Evolutionary conservation across 1,140 invertebrate genomes (phyloP), one percentile per base, ranked within the genome.

Genomic region (fruit fly (Drosophila melanogaster)): DNA sequence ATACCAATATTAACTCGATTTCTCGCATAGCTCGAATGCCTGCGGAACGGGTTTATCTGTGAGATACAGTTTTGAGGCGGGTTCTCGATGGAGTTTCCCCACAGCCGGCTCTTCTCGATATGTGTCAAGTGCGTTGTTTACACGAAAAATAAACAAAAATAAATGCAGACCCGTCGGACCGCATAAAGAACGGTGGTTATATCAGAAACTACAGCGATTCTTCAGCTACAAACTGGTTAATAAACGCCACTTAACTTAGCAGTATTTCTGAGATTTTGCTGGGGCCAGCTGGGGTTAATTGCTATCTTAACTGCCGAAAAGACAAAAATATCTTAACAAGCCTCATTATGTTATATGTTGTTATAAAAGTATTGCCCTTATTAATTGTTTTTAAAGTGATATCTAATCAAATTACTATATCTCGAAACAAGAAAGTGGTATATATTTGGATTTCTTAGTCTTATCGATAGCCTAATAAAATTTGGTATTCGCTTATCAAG

Each of bases 81-180:
- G 40, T 71, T 67, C 65, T 66, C 19, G 17, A 41, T 59, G 41
- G 61, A 84, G 44, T 51, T 78, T 61, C 24, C 41, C 33, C 51
- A 35, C 35, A 53, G 73, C 47, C 59, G 33, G n/a, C 19, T 43
- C 17, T 53, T 38, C 50, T 33, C 37, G 74, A 86, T 87, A 79
- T 86, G 84, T 86, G 83, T 89, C 83, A 86, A 87, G 83, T 76
- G 66, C 58, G 47, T 76, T 71, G 46, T 59, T 75, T 73, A 60
- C 72, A 64, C 46, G 33, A 62, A 41, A 53, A 40, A 51, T 33
- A 70, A 77, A 66, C 19, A 56, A 49, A 22, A 71, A 64, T 17
- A 53, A 35, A 53, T 65, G 46, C 26, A 40, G 11, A 65, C 6
- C 22, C 22, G 59, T 30, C 41, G 14, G 17, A 14, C 14, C 12